These are phyloP conservation scores for Orestias chungarensis DNA, from an alignment of 2,797 vertebrate species.

Conservation along the genomic window DNA sequence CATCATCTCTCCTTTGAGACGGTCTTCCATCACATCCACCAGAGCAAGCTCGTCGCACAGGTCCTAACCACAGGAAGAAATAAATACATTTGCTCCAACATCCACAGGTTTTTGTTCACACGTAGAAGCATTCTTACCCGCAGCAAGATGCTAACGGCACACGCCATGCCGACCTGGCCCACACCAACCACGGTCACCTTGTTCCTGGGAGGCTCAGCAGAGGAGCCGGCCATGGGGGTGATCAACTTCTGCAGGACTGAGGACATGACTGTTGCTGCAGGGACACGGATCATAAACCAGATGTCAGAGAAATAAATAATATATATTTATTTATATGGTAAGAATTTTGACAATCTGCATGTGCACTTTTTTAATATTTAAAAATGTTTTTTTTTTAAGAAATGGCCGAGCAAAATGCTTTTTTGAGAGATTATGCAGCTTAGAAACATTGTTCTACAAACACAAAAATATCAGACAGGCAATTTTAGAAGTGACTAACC, in stretches of 20 bases:
- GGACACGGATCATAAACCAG: constrained; percentile 1
- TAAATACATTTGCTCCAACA: neutral
- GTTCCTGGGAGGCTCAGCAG: constrained; percentile 79
- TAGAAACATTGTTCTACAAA: too few species aligned
- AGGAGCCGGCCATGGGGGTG: constrained; percentile 67
- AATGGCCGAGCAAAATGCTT: too few species aligned
- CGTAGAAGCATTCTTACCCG: constrained; percentile 79
- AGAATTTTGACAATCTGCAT: too few species aligned
- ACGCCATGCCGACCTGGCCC: constrained; percentile 96
- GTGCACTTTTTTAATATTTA: too few species aligned
- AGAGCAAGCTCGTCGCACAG: constrained; percentile 92
- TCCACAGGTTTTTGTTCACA: neutral
- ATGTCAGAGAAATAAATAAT: too few species aligned
- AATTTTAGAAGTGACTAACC: too few species aligned
- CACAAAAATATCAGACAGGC: too few species aligned
- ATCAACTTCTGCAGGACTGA: constrained; percentile 90
- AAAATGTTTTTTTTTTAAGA: too few species aligned
- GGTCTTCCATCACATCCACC: constrained; percentile 95
- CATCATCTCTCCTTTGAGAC: constrained; percentile 96
- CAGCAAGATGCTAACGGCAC: constrained; percentile 90
- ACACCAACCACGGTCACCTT: constrained; percentile 95
- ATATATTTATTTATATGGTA: too few species aligned
- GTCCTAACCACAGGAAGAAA: constrained; percentile 70
- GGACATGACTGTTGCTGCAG: constrained; percentile 81
- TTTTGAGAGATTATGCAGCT: too few species aligned